Evolutionary conservation across 2,888 invertebrate genomes (phyloP), one percentile per base, ranked within the genome.

Genomic region (Isoperla grammatica): DNA sequence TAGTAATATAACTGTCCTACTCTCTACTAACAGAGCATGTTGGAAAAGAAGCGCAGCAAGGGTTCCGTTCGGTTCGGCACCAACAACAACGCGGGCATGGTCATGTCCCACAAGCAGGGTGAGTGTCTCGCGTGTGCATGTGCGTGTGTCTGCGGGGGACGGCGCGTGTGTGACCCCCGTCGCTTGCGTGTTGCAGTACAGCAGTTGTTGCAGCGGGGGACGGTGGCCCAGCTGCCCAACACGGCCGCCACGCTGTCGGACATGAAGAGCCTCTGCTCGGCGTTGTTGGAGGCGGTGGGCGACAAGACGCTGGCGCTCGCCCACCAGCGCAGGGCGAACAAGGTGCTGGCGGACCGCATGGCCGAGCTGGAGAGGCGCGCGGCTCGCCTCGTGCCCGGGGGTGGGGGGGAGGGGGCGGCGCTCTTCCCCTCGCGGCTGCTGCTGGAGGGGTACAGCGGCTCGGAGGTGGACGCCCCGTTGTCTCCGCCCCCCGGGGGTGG

Each of bases 251-350:
- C 88, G 1, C 80, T 87, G 63, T 79, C 84, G 12, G 92, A 93
- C 73, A 76, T 92, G 45, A 87, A 87, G 68, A 86, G 87, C 1
- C 74, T 93, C 15, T 88, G 90, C 65, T 76, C 86, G 56, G 90
- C 90, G 5, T 75, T 94, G 40, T 78, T 93, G 67, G 93, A 94
- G 71, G 85, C 90, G 49, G 77, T 93, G 39, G 90, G 88, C 73
- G 93, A 94, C 71, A 93, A 93, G 75, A 88, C 87, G 53, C 78
- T 90, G 61, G 91, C 91, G 1, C 74, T 93, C 23, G 84, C 85
- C 63, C 93, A 93, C 75, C 92, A 92, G 69, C 84, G 88, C 69
- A 89, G 90, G 75, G 87, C 92, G 4, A 94, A 93, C 73, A 88
- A 86, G 75, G 88, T 92, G 66, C 75, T 93, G 59, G 92, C 90